Evolutionary conservation across 2,888 invertebrate species (phyloP).

Genomic region (Drosophila merina): DNA sequence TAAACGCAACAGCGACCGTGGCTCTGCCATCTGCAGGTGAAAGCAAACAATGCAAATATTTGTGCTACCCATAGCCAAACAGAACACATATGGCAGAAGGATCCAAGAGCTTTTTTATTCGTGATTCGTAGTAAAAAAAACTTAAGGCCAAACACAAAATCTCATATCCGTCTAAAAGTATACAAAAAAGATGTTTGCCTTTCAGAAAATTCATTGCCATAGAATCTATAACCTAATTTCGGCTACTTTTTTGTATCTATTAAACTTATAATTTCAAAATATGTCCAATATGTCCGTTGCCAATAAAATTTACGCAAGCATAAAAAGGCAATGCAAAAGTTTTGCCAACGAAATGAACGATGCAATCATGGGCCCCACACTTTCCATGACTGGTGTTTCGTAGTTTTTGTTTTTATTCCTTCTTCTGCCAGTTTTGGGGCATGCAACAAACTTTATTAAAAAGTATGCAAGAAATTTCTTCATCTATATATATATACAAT

Average conservation of each 20-base stretch:
- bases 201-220: not conserved
- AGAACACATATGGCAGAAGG: slow-evolving; percentile 5
- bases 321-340: slow-evolving; percentile 47
- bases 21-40: slow-evolving; percentile 53
- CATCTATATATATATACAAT: slow-evolving; percentile 45
- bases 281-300: slow-evolving; percentile 56
- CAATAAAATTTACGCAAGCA: slow-evolving; percentile 57
- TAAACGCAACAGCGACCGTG: slow-evolving; percentile 25
- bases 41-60: slow-evolving; percentile 46
- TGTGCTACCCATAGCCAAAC: slow-evolving; percentile 18
- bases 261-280: slow-evolving; percentile 37
- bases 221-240: slow-evolving; percentile 24
- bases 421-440: slow-evolving; percentile 67
- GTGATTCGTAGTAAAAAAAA: slow-evolving; percentile 13
- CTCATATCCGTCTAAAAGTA: not conserved
- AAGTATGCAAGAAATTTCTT: slow-evolving; percentile 67
- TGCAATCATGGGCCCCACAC: slow-evolving; percentile 33
- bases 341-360: slow-evolving; percentile 51
- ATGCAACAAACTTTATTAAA: slow-evolving; percentile 74
- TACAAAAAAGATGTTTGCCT: not conserved
- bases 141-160: not conserved
- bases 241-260: not conserved
- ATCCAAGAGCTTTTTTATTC: slow-evolving; percentile 16
- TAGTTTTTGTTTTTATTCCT: slow-evolving; percentile 37
- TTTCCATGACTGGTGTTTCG: slow-evolving; percentile 13